Base-by-base conservation (phyloP, 1,140 invertebrate species). In the Dreissena rostriformis region DNA sequence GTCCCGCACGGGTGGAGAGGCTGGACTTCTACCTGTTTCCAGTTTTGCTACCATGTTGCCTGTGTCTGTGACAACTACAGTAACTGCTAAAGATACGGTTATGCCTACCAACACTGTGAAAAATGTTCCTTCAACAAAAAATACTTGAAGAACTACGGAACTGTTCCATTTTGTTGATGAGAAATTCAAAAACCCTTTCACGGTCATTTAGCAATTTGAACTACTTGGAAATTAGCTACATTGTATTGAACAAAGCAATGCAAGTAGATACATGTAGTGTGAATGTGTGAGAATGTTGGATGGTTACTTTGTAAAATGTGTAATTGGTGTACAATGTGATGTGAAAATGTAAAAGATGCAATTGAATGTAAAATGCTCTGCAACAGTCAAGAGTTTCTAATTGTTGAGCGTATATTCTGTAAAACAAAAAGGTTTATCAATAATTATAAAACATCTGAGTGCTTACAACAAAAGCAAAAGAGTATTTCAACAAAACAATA, bases 21-120 rank as follows among this genome's bases (percentile, higher is more conserved):
- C 80, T 0, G 80, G 80, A 55, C 80, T 82, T 82, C 71, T 75
- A 73, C 71, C 77, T 1, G 53, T 79, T 22, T 24, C 77, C 53
- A 28, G 65, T 8, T 70, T 55, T 66, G 52, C 61, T 4, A 51
- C 66, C 28, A 52, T 79, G 24, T 49, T 71, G 55, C 77, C 63
- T 57, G 77, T 71, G 55, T 66, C 63, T 57, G 77, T 79, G n/a
- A 53, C 77, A 26, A 79, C 65, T 12, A 28, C 24, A 52, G 52
- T 67, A 55, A 12, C 66, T 49, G 19, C 66, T 57, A 2, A 39
- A 39, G 24, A 53, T 68, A 11, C 67, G 7, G 70, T 22, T 29
- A 11, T 39, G 66, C 15, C 52, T 6, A 61, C 57, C 57, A 61
- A 12, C 7, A 28, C 66, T 39, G 26, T 79, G 66, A 68, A 53